Base-by-base conservation (phyloP, 2,113 vertebrate species). In the Mormyrus iriodes region DNA sequence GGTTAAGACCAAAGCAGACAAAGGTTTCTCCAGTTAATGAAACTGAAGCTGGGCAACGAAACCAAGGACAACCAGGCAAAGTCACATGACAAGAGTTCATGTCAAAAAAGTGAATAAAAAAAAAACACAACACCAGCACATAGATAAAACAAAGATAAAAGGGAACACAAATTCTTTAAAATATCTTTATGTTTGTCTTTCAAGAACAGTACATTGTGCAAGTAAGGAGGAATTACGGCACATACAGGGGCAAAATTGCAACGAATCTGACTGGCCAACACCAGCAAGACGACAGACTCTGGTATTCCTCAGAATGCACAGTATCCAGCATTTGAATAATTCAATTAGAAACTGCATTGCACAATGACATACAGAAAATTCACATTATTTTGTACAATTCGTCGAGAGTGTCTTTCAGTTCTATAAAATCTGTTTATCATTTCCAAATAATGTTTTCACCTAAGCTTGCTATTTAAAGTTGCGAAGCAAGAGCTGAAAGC, bases 171-270 rank as follows among this genome's bases (percentile, higher is more conserved):
- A 51, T 90, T 90, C 79, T 90, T 86, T 89, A 88, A 90, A 86
- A 88, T 88, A 90, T 88, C 53, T 86, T 79, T 89, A 89, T 89
- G 82, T 65, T 89, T 86, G 65, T 89, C 53, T 85, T 69, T 90
- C 82, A 88, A 85, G 90, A 90, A 86, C 79, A 90, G 55, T 90
- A 89, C 90, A 88, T 90, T 85, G 58, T 88, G 86, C 89, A 90
- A 90, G 82, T 86, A 48, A 89, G 83, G 82, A 89, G 61, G 88
- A 76, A 55, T 88, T 85, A 88, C 88, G 48, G 86, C 39, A 69
- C 55, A 86, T 88, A 15, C 42, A 61, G 61, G 83, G 61, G 51
- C n/a, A 73, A 88, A 52, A 87, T 79, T 87, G 84, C 61, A 82
- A 76, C 49, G 84, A 39, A 55, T 52, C 86, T 90, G 65, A 51